A percentile compares a stretch with the other conserved stretches of the same genome.
phyloP scores from a whole-genome alignment of 1,140 invertebrate genomes.

The Proctacanthus coquilletti region DNA sequence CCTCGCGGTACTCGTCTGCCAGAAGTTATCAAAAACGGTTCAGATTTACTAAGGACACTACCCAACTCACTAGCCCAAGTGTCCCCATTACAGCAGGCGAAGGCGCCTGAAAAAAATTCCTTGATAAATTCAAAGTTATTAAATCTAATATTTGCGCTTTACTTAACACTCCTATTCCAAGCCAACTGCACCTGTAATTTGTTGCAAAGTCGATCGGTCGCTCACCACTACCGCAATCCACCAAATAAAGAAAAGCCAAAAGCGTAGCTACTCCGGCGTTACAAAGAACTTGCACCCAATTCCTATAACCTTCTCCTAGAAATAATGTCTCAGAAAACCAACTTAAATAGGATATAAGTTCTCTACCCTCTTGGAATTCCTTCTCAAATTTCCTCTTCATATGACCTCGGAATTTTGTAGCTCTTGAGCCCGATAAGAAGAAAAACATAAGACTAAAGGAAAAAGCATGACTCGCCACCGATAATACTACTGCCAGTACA shows the following conservation, averaged over 20 bases:
- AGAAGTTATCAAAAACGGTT: slow-evolving; percentile 64
- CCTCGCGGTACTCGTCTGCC: slow-evolving; percentile 62
- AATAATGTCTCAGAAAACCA: slow-evolving; percentile 6
- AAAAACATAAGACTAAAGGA: slow-evolving; percentile 56
- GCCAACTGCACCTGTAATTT: slow-evolving; percentile 66
- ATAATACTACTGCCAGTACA: slow-evolving; percentile 63
- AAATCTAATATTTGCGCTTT: slow-evolving; percentile 11
- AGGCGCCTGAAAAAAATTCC: slow-evolving; percentile 37
- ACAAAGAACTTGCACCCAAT: slow-evolving; percentile 83
- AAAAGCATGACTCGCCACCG: slow-evolving; percentile 65
- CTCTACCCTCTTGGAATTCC: slow-evolving; percentile 63
- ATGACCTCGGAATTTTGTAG: slow-evolving; percentile 57
- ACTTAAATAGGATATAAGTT: neutral
- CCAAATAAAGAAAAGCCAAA: slow-evolving; percentile 60
- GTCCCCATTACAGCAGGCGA: slow-evolving; percentile 76
- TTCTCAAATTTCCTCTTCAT: slow-evolving; percentile 59
- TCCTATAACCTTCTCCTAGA: slow-evolving; percentile 50
- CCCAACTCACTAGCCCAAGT: slow-evolving; percentile 87
- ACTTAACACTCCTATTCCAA: slow-evolving; percentile 63
- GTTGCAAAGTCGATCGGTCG: slow-evolving; percentile 59
- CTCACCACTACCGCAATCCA: slow-evolving; percentile 67
- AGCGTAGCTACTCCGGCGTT: slow-evolving; percentile 75
- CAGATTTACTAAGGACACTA: slow-evolving; percentile 46
- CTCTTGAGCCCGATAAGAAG: slow-evolving; percentile 67
- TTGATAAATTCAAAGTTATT: neutral